Base-by-base conservation (phyloP, 2,888 invertebrate genomes). In the Rhyacophila evoluta region DNA sequence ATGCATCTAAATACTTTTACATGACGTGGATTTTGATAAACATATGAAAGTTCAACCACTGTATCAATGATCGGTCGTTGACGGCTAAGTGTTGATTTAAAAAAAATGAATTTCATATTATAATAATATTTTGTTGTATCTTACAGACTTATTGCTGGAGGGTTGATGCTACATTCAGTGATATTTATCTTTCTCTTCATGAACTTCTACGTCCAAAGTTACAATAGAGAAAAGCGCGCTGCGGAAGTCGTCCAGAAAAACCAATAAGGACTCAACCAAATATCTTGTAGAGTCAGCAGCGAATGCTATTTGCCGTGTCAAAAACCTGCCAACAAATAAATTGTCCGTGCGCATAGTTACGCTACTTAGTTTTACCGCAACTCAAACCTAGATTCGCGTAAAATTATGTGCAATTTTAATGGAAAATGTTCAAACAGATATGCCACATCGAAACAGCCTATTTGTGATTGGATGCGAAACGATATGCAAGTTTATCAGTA, bases 121-220 rank as follows among this genome's bases (percentile, higher is more conserved):
- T 29, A 27, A 28, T 28, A 55, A 67, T 29, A 33, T 10, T 12
- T 19, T 74, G 28, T 12, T 55, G 5, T 4, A 33, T 41, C 5
- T 86, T 11, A 86, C 81, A 90, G 90, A 82, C 84, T 95, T 83
- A 93, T 96, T 79, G 95, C 95, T 1, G 89, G 92, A 1, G 91
- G 95, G 19, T 89, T 96, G 83, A 92, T 94, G 74, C 89, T 96
- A 8, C 96, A 96, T 86, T 94, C 96, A 4, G 89, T 93, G 37
- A 95, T 98, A 84, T 98, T 98, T 92, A 96, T 98, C 87, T 92
- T 92, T 12, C 92, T 98, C 78, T 98, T 98, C 91, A 94, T 93
- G 84, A 94, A 98, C 88, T 98, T 98, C 91, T 98, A 98, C 89
- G 91, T 94, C 83, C 94, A 94, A 86, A 94, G 95, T 27, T 97